Evolutionary conservation across 2,113 vertebrate species (phyloP).

Genomic region (Nyctibius bracteatus): DNA sequence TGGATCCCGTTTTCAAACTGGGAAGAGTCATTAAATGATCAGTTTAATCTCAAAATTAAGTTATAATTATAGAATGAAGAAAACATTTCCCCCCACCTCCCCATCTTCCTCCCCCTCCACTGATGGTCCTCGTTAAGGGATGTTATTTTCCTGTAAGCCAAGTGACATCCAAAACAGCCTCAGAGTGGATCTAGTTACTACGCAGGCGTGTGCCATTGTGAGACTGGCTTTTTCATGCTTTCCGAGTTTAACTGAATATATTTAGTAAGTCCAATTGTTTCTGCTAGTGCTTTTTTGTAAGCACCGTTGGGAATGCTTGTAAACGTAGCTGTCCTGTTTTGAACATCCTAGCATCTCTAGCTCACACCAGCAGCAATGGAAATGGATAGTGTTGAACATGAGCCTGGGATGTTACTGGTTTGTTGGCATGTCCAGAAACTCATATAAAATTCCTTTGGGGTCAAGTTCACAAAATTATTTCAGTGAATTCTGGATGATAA

Average conservation of each 20-base stretch:
- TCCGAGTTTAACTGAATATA: neutral
- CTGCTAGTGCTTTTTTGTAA: neutral
- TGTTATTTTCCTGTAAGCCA: neutral
- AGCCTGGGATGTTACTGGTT: neutral
- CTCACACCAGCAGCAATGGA: neutral
- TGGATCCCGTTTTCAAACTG: neutral
- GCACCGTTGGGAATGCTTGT: neutral
- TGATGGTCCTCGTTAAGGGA: neutral
- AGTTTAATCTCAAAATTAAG: neutral
- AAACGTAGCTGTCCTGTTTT: neutral
- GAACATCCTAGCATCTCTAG: neutral
- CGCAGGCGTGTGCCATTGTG: neutral
- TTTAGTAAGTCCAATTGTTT: conserved; percentile 47
- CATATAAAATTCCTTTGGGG: neutral
- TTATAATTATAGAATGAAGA: neutral
- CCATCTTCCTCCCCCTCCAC: neutral
- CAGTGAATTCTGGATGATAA: neutral
- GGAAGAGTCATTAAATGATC: neutral
- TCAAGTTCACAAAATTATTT: neutral
- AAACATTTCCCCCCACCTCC: neutral
- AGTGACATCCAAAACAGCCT: neutral
- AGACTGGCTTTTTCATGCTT: conserved; percentile 6
- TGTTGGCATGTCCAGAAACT: neutral
- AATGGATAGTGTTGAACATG: neutral
- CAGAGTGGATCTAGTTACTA: neutral